Conservation (phyloP, 1,140 invertebrate species). For the Druon quercuslanigerum region DNA sequence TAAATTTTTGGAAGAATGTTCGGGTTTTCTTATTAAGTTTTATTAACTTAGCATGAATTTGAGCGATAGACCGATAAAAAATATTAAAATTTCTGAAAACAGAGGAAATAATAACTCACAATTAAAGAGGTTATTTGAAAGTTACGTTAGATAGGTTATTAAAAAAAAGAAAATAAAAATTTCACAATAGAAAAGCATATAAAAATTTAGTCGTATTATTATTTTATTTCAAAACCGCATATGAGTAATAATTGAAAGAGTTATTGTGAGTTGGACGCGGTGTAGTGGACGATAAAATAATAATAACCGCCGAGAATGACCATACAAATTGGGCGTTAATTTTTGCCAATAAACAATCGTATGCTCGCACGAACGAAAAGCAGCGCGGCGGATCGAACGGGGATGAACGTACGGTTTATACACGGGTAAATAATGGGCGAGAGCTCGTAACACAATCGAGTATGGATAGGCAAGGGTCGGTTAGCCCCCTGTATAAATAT, state of each 20-base stretch:
- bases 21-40: no score
- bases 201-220: neutral
- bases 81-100: no score
- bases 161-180: no score
- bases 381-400: conserved; percentile 40
- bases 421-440: conserved; percentile 65
- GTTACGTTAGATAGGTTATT: no score
- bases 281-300: conserved; percentile 64
- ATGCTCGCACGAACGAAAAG: conserved; percentile 51
- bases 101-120: no score
- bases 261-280: conserved; percentile 46
- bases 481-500: conserved; percentile 66
- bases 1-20: no score
- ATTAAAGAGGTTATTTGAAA: no score
- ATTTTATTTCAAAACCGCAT: conserved; percentile 1
- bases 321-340: conserved; percentile 69
- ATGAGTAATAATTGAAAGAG: conserved; percentile 37
- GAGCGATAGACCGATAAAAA: no score
- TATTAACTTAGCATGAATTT: no score
- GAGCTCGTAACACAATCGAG: conserved; percentile 62
- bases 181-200: neutral
- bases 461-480: conserved; percentile 45
- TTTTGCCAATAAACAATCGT: conserved; percentile 73
- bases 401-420: conserved; percentile 58
- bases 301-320: conserved; percentile 68